Evolutionary conservation across 2,113 vertebrate species (phyloP), one percentile per base, ranked within the genome.

Genomic region (Hippocampus abdominalis): DNA sequence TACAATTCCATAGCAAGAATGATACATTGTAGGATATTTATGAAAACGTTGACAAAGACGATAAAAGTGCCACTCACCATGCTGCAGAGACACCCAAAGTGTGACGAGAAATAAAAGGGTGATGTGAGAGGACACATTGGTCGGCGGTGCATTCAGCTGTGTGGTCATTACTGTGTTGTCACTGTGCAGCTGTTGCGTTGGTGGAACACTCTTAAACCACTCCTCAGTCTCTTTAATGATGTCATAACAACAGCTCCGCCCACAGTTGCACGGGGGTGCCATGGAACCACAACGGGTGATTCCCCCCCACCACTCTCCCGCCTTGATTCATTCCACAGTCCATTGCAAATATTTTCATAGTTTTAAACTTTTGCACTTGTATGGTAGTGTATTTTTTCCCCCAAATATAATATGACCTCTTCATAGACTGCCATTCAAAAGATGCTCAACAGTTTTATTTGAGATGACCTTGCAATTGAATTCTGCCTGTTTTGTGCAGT

Each of bases 71-170:
- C 1, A 84, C 88, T 86, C 48, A 90, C 89, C 86, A 6, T 86
- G 83, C 60, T 86, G 85, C 71, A 88, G 4, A 4, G 86, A 87
- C 29, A 74, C 80, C 83, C 83, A 89, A 6, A 88, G 66, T 32
- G 78, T 77, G 72, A 87, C 40, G 42, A 87, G 74, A 16, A 93
- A 73, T 64, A 91, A 71, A 60, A 91, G 8, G 49, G 61, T 70
- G 66, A 71, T 70, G 46, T 78, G 78, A 44, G 83, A 7, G 15
- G 86, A 78, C 88, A 91, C 87, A 2, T 27, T 51, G 46, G 46
- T 18, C 13, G 18, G 15, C 7, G 9, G 0, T 64, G 18, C 21
- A n/a, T 42, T 8, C 20, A 49, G 13, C 16, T 51, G 65, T 32
- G 65, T 13, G 15, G 65, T 51, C 46, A 51, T 29, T 36, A 69